These are phyloP conservation scores for Columba janthina DNA, from an alignment of 2,113 vertebrate genomes.

Conservation along the genomic window DNA sequence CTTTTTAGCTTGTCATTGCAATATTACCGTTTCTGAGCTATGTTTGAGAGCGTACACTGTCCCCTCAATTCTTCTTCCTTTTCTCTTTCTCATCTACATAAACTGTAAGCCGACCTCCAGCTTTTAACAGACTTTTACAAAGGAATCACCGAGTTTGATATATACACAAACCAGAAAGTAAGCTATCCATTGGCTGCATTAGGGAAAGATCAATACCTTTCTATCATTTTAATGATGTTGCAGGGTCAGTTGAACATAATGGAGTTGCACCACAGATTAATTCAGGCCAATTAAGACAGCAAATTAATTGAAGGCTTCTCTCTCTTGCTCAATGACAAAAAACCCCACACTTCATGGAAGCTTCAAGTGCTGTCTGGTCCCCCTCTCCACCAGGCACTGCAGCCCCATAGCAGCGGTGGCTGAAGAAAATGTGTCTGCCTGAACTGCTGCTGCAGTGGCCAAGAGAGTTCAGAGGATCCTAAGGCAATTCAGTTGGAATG, in stretches of 20 bases:
- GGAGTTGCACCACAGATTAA: not conserved
- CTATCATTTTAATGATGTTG: not conserved
- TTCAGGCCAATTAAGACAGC: not conserved
- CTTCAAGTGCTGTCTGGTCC: not conserved
- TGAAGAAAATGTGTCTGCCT: not conserved
- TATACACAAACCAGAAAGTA: not conserved
- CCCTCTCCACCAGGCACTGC: not conserved
- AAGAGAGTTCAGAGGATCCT: not conserved
- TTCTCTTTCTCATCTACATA: not conserved
- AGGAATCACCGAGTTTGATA: not conserved
- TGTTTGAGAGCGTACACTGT: not conserved
- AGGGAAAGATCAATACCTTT: not conserved
- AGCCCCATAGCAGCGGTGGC: not conserved
- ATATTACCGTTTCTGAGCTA: not conserved
- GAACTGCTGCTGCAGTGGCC: not conserved
- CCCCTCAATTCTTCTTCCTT: not conserved
- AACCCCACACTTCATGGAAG: not conserved
- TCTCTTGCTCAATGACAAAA: not conserved
- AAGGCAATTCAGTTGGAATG: not conserved
- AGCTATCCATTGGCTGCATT: not conserved
- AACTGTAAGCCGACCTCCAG: not conserved
- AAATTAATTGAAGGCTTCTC: not conserved
- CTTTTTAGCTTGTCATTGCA: not conserved
- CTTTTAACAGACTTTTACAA: not conserved
- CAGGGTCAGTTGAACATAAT: conserved; percentile 2